A percentile compares a stretch with the other conserved stretches of the same genome.
These are phyloP conservation scores for Philaethria dido DNA, from an alignment of 2,888 invertebrate species.

Conservation along the genomic window DNA sequence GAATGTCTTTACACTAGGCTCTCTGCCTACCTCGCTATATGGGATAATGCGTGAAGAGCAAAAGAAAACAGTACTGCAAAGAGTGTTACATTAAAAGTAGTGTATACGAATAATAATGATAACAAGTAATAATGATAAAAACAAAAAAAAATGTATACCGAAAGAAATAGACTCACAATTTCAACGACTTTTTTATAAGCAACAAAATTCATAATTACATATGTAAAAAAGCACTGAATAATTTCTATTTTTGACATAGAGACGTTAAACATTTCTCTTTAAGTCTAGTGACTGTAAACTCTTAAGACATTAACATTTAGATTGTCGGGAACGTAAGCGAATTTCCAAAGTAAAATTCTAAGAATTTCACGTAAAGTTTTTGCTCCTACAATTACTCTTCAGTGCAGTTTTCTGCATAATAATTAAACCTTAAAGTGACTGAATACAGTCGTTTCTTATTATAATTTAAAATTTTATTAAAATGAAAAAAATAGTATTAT, in stretches of 20 bases:
- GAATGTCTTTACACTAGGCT: too few species aligned
- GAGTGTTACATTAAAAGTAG: too few species aligned
- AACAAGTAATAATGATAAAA: too few species aligned
- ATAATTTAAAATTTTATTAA: conserved; percentile 3
- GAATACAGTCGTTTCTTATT: conserved; percentile 17
- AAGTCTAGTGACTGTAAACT: conserved; percentile 46
- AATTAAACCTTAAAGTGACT: conserved; percentile 28
- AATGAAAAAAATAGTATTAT: neutral
- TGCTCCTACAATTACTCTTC: conserved; percentile 31
- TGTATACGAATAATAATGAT: too few species aligned
- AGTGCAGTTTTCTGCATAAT: conserved; percentile 34
- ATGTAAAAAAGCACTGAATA: neutral
- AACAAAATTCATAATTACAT: too few species aligned
- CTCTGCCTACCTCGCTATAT: too few species aligned
- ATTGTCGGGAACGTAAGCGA: conserved; percentile 45
- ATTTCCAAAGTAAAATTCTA: conserved; percentile 43
- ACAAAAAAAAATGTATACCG: too few species aligned
- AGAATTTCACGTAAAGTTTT: conserved; percentile 35
- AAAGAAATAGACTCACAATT: too few species aligned
- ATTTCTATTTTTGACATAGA: conserved; percentile 18
- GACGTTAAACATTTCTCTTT: conserved; percentile 47
- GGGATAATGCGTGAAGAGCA: too few species aligned
- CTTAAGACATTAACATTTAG: conserved; percentile 47
- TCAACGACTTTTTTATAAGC: too few species aligned
- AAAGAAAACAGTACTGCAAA: too few species aligned